Conservation (phyloP, 2,113 vertebrate species). For the Muscicapa adusta region DNA sequence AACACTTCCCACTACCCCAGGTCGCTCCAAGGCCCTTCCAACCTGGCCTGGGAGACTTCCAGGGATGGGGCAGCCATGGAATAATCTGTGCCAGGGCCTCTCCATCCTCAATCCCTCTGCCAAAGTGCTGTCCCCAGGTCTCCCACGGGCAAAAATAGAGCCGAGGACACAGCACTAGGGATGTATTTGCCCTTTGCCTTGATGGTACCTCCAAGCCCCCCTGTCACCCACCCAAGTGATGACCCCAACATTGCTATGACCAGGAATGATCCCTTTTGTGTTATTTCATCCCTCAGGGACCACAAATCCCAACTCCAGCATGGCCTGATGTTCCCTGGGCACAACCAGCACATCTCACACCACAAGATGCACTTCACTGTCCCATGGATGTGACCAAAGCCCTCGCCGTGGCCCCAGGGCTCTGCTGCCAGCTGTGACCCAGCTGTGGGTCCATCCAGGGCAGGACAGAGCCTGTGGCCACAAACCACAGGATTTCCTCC, state of each 20-base stretch:
- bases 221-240: fast-evolving
- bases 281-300: background rate
- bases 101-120: background rate
- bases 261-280: background rate
- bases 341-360: background rate
- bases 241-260: fast-evolving
- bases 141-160: fast-evolving
- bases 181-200: background rate
- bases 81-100: background rate
- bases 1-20: background rate
- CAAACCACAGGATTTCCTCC: background rate
- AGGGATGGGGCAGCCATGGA: background rate
- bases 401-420: fast-evolving
- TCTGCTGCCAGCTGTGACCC: fast-evolving
- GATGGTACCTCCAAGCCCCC: fast-evolving
- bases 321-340: background rate
- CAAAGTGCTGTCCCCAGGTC: fast-evolving
- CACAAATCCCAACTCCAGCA: background rate
- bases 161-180: fast-evolving
- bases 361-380: background rate
- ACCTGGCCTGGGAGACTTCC: background rate
- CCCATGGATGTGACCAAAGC: background rate
- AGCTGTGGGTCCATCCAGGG: background rate
- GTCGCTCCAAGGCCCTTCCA: fast-evolving
- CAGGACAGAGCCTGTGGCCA: background rate